Conservation (phyloP, 2,888 invertebrate genomes). For the Osmoderma eremita region DNA sequence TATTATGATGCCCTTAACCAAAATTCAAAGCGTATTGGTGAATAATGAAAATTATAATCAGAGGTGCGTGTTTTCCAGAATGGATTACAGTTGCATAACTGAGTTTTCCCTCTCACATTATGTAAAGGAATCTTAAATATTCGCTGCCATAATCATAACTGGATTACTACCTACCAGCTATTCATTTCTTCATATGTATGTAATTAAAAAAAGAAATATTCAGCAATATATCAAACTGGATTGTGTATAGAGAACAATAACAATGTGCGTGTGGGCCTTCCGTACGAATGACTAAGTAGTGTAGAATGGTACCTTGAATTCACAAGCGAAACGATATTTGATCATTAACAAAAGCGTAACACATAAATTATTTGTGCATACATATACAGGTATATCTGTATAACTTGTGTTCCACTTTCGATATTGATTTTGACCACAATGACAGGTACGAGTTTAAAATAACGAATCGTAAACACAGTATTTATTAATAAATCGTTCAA, state of each 20-base stretch:
- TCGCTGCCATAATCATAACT: slow-evolving; percentile 18
- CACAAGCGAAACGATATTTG: slow-evolving; percentile 21
- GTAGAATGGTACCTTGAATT: slow-evolving; percentile 25
- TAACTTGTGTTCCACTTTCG: slow-evolving; percentile 5
- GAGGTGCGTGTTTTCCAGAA: neutral
- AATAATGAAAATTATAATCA: no score
- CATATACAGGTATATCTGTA: no score
- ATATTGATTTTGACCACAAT: slow-evolving; percentile 6
- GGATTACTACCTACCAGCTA: slow-evolving; percentile 20
- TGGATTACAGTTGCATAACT: neutral
- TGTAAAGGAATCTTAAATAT: slow-evolving; percentile 18
- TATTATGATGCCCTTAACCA: no score
- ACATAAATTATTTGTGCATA: slow-evolving; percentile 1
- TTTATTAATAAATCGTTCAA: no score
- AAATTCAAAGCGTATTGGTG: no score
- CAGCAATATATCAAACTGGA: slow-evolving; percentile 18
- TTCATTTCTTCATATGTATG: slow-evolving; percentile 21
- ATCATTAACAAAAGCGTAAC: slow-evolving; percentile 22
- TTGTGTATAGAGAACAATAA: slow-evolving; percentile 14
- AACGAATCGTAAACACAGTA: no score
- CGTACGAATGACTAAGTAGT: slow-evolving; percentile 18
- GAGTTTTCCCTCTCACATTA: neutral
- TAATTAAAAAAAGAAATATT: slow-evolving; percentile 31
- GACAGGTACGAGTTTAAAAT: no score
- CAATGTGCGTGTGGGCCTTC: slow-evolving; percentile 26